Conservation (phyloP, 1,140 invertebrate species). For the Trachymyrmex cornetzi region DNA sequence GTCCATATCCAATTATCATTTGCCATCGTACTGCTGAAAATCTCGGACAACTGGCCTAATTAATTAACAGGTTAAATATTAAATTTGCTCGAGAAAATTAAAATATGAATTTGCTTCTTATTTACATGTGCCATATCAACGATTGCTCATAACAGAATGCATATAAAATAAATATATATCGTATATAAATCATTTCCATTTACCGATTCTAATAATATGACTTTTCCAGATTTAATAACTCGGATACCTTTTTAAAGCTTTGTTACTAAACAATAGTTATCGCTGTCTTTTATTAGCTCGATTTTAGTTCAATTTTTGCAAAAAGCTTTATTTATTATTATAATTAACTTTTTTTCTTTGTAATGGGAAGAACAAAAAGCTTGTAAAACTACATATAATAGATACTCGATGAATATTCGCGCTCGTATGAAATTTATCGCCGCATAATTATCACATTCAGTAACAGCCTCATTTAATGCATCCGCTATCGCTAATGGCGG, state of each 20-base stretch:
- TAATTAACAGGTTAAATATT: slow-evolving; percentile 57
- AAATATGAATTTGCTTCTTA: slow-evolving; percentile 47
- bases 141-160: background rate
- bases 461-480: slow-evolving; percentile 27
- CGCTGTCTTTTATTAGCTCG: background rate
- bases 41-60: slow-evolving; percentile 52
- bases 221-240: background rate
- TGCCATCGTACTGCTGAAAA: slow-evolving; percentile 41
- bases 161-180: background rate
- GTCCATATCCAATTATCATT: slow-evolving; percentile 56
- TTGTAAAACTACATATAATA: background rate
- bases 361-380: background rate
- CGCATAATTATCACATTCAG: slow-evolving; percentile 17
- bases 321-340: background rate
- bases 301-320: background rate
- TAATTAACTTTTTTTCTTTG: background rate
- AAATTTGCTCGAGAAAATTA: slow-evolving; percentile 43
- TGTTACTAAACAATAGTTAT: background rate
- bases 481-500: background rate
- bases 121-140: slow-evolving; percentile 13
- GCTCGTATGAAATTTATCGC: slow-evolving; percentile 26
- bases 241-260: background rate
- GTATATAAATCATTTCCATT: background rate
- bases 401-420: background rate
- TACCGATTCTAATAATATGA: background rate